phyloP scores from a whole-genome alignment of 2,888 invertebrate genomes.

The Acleris holmiana region DNA sequence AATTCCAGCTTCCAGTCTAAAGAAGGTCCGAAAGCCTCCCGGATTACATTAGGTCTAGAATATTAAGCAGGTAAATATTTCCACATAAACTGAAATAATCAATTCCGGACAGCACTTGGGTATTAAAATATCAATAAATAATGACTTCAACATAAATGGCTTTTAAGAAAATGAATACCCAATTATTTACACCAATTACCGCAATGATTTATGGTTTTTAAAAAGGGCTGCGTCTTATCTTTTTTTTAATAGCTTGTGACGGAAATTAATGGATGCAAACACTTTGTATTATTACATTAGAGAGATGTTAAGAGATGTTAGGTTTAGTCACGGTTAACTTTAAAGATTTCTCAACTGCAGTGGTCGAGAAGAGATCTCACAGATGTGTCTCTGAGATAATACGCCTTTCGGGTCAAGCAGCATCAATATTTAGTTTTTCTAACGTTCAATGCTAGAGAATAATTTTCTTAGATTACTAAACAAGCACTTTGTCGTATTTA shows the following conservation, averaged over 20 bases:
- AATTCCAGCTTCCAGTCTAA: background rate
- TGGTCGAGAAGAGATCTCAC: background rate
- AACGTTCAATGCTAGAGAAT: too few species aligned
- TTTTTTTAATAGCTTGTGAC: slow-evolving; percentile 5
- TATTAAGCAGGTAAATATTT: background rate
- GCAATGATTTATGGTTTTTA: slow-evolving; percentile 16
- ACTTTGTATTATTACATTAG: slow-evolving; percentile 16
- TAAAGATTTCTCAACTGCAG: background rate
- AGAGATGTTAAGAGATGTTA: background rate
- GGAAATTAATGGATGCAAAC: slow-evolving; percentile 8
- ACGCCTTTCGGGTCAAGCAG: too few species aligned
- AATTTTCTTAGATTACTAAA: too few species aligned
- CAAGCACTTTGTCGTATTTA: too few species aligned
- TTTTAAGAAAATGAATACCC: slow-evolving; percentile 28
- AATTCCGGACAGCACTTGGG: slow-evolving; percentile 2
- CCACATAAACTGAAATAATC: background rate
- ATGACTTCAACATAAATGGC: slow-evolving; percentile 18
- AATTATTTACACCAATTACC: slow-evolving; percentile 30
- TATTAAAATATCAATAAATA: slow-evolving; percentile 25
- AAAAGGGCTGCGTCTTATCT: slow-evolving; percentile 9
- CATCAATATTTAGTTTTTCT: too few species aligned
- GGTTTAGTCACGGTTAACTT: slow-evolving; percentile 2
- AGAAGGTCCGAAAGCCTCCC: background rate
- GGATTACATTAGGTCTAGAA: background rate
- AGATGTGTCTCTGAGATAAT: background rate